Conservation (phyloP, 2,888 invertebrate genomes). For the Lepidochrysops patricia region DNA sequence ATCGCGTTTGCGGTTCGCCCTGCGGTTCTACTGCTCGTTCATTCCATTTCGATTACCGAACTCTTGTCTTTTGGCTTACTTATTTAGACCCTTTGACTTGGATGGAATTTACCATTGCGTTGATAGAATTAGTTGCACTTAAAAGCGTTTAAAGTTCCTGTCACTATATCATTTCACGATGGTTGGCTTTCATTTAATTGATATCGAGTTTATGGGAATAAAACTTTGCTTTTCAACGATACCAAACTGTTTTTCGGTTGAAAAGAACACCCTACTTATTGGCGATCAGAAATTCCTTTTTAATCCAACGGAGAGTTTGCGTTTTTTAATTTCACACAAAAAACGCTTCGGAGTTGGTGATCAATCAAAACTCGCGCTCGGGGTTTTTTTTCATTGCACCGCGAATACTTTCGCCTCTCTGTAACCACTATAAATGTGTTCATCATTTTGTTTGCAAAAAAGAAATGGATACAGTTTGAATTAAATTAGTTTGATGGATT, state of each 20-base stretch:
- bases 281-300: conserved; percentile 61
- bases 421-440: conserved; percentile 63
- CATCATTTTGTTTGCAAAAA: conserved; percentile 65
- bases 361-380: conserved; percentile 68
- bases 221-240: conserved; percentile 36
- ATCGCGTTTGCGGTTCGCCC: conserved; percentile 56
- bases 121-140: too few species aligned
- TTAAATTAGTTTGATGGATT: conserved; percentile 63
- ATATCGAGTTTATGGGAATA: background rate
- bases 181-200: too few species aligned
- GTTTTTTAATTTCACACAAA: conserved; percentile 73
- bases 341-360: conserved; percentile 64
- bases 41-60: conserved; percentile 32
- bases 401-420: conserved; percentile 57
- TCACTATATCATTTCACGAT: too few species aligned
- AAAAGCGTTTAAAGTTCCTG: too few species aligned
- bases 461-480: conserved; percentile 61
- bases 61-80: conserved; percentile 13
- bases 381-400: conserved; percentile 65
- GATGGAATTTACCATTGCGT: too few species aligned
- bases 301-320: conserved; percentile 64
- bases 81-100: too few species aligned
- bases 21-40: conserved; percentile 48
- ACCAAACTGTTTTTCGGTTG: conserved; percentile 40
- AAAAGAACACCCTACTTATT: conserved; percentile 53